These are phyloP conservation scores for Acanthococcus lagerstroemiae DNA, from an alignment of 2,888 invertebrate genomes.

Conservation along the genomic window DNA sequence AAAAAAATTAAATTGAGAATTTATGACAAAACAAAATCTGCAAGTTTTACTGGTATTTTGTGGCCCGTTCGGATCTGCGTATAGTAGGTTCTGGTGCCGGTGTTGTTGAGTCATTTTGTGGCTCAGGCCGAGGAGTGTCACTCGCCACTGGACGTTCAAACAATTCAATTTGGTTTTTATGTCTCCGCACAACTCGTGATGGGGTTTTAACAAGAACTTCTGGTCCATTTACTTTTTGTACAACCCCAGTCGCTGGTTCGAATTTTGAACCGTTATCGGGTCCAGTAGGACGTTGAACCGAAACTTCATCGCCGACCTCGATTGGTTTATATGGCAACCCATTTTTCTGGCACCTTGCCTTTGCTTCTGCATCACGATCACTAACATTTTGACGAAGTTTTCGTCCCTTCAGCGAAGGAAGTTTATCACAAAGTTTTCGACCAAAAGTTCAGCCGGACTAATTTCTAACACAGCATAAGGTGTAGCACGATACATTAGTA, in stretches of 20 bases:
- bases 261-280: not conserved
- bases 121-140: too few species aligned
- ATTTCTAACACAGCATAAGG: not conserved
- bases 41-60: too few species aligned
- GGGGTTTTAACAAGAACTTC: not conserved
- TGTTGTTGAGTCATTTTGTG: too few species aligned
- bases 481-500: conserved; percentile 1
- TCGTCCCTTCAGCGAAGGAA: not conserved
- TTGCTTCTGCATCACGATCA: not conserved
- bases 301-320: not conserved
- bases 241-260: conserved; percentile 1
- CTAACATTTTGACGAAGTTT: not conserved
- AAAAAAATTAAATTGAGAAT: too few species aligned
- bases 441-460: not conserved
- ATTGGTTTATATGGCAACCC: not conserved
- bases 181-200: not conserved
- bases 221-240: not conserved
- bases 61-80: too few species aligned
- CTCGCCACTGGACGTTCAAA: not conserved
- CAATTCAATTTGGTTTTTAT: conserved; percentile 7
- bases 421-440: conserved; percentile 1
- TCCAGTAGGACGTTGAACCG: not conserved
- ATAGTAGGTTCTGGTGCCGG: too few species aligned
- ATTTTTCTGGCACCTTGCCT: not conserved
- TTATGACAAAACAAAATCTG: too few species aligned